A percentile compares a stretch with the other conserved stretches of the same genome.
Conservation (phyloP, 2,113 vertebrate genomes). For the Neolamprologus hecqui region DNA sequence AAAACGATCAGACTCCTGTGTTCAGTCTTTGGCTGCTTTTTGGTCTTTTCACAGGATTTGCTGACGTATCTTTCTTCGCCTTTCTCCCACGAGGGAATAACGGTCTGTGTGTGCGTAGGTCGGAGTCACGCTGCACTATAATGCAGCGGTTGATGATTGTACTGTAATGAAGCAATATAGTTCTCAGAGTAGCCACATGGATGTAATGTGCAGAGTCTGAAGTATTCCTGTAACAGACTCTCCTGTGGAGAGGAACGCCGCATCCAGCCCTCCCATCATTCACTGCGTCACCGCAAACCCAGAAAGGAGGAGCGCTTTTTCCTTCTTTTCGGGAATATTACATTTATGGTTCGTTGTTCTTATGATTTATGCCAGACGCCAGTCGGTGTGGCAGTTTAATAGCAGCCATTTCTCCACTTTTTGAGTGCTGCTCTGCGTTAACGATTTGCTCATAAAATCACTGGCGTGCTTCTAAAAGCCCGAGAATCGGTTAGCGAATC, state of each 20-base stretch:
- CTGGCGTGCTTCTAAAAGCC: constrained; percentile 27
- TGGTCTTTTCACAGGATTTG: not conserved
- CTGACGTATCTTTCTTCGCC: not conserved
- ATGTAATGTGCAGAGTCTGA: constrained; percentile 19
- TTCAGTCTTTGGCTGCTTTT: not conserved
- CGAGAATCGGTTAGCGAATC: constrained; percentile 17
- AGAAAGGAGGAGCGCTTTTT: constrained; percentile 12
- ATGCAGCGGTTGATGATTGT: constrained; percentile 45
- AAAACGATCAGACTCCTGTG: not conserved
- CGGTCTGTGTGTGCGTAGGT: not conserved
- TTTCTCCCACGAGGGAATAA: not conserved
- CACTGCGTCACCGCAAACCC: constrained; percentile 4
- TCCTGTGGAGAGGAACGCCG: constrained; percentile 57
- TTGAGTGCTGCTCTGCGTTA: constrained; percentile 55
- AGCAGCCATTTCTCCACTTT: constrained; percentile 43
- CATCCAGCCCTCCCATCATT: constrained; percentile 12
- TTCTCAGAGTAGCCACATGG: constrained; percentile 12
- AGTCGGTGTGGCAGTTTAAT: constrained; percentile 58
- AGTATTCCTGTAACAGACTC: constrained; percentile 19
- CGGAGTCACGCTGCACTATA: not conserved
- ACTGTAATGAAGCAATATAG: constrained; percentile 50
- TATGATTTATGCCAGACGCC: constrained; percentile 61
- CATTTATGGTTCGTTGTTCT: constrained; percentile 52
- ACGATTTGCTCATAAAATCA: constrained; percentile 57
- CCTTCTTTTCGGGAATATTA: constrained; percentile 45